Conservation (phyloP, 2,888 invertebrate species). For the Tiliacea citrago region DNA sequence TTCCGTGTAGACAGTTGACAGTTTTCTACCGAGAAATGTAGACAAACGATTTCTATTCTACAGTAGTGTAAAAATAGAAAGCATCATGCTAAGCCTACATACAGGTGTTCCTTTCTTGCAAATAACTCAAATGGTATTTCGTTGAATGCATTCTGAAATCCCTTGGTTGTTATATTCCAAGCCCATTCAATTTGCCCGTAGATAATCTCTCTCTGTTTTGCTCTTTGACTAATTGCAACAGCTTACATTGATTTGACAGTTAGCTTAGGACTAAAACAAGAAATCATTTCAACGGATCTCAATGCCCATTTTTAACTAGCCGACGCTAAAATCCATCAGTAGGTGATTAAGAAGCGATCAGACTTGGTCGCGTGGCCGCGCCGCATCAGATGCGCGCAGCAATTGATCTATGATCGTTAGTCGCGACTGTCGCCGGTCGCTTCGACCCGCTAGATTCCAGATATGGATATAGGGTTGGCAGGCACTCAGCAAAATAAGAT, state of each 20-base stretch:
- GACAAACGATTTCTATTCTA: too few relatives aligned
- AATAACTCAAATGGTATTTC: neutral
- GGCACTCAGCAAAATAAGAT: too few relatives aligned
- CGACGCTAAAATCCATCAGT: constrained; percentile 40
- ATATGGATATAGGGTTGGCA: constrained; percentile 43
- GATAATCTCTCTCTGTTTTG: neutral
- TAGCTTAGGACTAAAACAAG: neutral
- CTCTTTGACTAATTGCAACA: neutral
- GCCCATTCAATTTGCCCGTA: neutral
- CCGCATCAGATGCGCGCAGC: constrained; percentile 52
- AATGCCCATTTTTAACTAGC: neutral
- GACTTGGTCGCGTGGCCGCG: constrained; percentile 41
- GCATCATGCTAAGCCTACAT: too few relatives aligned
- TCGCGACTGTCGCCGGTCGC: constrained; percentile 44
- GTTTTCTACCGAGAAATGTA: too few relatives aligned
- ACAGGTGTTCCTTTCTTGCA: neutral
- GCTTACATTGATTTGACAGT: neutral
- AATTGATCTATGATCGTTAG: constrained; percentile 65
- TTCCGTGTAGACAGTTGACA: too few relatives aligned
- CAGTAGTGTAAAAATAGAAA: too few relatives aligned
- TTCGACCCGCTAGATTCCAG: constrained; percentile 51
- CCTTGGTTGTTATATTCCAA: neutral
- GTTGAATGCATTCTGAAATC: neutral
- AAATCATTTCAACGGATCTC: neutral
- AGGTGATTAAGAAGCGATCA: constrained; percentile 59